phyloP scores from a whole-genome alignment of 1,140 invertebrate genomes.

The Parapsyche elsis region DNA sequence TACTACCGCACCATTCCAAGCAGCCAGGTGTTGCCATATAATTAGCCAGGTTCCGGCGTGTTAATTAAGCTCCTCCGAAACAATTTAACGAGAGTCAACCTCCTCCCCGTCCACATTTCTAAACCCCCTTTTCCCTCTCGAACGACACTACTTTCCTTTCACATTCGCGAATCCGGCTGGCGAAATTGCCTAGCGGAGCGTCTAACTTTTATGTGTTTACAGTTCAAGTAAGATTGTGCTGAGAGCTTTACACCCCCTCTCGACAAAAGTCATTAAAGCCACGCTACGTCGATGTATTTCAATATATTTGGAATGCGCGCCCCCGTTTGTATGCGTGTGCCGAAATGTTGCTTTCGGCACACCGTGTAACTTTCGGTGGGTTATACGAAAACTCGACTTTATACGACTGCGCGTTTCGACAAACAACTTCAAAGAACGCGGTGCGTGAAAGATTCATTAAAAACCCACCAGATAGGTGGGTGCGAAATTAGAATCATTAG shows the following conservation, averaged over 20 bases:
- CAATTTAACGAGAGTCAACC: slow-evolving; percentile 19
- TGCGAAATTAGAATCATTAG: no score
- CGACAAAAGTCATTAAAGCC: slow-evolving; percentile 20
- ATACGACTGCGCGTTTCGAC: no score
- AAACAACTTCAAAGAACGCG: no score
- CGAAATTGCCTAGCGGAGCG: neutral
- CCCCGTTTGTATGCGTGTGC: no score
- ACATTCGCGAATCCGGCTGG: neutral
- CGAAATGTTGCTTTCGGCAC: no score
- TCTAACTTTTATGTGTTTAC: slow-evolving; percentile 26
- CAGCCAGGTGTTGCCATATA: slow-evolving; percentile 33
- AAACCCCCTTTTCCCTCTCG: neutral
- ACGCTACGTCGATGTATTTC: neutral
- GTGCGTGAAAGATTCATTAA: no score
- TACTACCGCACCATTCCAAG: neutral
- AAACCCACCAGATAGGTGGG: no score
- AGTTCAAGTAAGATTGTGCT: slow-evolving; percentile 5
- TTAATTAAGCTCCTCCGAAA: slow-evolving; percentile 37
- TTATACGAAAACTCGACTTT: no score
- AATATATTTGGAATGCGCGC: neutral
- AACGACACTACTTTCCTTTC: slow-evolving; percentile 10
- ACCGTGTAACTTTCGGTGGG: no score
- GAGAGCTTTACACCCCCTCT: neutral
- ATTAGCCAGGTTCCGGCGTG: slow-evolving; percentile 35
- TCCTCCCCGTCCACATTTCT: neutral